These are phyloP conservation scores for Chromoteleia sp. DNA, from an alignment of 2,888 invertebrate species.

Conservation along the genomic window DNA sequence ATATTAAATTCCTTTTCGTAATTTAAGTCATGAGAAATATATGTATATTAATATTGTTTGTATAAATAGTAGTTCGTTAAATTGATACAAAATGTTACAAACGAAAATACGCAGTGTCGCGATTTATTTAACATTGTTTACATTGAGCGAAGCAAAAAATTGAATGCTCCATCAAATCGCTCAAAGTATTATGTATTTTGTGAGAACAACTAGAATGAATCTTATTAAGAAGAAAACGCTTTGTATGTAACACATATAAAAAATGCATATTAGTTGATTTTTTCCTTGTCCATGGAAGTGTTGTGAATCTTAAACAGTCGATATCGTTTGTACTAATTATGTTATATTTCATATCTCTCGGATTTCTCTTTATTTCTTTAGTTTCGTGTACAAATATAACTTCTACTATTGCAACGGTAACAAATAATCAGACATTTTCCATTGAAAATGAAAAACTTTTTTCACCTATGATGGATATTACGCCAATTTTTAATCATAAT, in stretches of 20 bases:
- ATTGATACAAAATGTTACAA: slow-evolving; percentile 19
- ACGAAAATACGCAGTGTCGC: slow-evolving; percentile 15
- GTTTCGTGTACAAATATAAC: slow-evolving; percentile 18
- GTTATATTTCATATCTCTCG: not conserved
- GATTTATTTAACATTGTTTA: slow-evolving; percentile 59
- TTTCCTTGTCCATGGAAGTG: not conserved
- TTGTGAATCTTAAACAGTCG: not conserved
- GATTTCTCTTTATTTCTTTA: not conserved
- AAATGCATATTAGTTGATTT: not conserved
- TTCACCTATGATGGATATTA: slow-evolving; percentile 28
- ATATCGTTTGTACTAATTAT: slow-evolving; percentile 8
- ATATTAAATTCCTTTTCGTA: too few relatives aligned
- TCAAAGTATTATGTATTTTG: slow-evolving; percentile 35
- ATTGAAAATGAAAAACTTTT: slow-evolving; percentile 13
- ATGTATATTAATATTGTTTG: too few relatives aligned
- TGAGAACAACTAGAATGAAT: slow-evolving; percentile 32
- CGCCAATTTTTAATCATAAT: slow-evolving; percentile 20
- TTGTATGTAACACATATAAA: not conserved
- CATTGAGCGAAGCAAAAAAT: slow-evolving; percentile 79
- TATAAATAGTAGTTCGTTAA: not conserved
- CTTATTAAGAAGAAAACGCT: not conserved
- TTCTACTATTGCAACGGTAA: slow-evolving; percentile 1
- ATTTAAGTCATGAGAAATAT: too few relatives aligned
- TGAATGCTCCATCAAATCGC: slow-evolving; percentile 73
- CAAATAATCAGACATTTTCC: slow-evolving; percentile 9